Evolutionary conservation across 2,888 invertebrate species (phyloP).

Genomic region (Cryptocephalus moraei): DNA sequence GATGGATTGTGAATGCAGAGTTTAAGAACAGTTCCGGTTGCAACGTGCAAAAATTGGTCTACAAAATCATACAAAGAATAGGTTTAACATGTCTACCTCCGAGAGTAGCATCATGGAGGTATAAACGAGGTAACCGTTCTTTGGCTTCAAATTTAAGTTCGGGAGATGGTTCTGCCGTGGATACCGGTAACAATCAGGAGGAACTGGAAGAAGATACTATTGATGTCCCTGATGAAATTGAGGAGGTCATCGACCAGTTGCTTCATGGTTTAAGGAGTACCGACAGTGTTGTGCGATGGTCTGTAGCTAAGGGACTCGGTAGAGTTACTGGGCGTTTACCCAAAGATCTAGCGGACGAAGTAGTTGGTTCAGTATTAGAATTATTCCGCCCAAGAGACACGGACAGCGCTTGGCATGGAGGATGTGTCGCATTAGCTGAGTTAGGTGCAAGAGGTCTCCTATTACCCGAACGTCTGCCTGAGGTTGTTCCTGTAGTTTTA

Average conservation of each 20-base stretch:
- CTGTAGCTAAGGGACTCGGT: constrained; percentile 91
- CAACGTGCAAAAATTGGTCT: constrained; percentile 73
- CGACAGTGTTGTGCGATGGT: constrained; percentile 75
- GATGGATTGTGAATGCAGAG: constrained; percentile 62
- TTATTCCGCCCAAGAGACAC: constrained; percentile 61
- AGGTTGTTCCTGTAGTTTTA: constrained; percentile 69
- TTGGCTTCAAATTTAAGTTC: constrained; percentile 54
- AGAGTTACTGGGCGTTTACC: constrained; percentile 83
- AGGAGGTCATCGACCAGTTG: constrained; percentile 84
- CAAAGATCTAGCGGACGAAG: constrained; percentile 81
- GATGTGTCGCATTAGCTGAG: constrained; percentile 89
- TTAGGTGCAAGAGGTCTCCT: constrained; percentile 82
- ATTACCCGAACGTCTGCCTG: constrained; percentile 67
- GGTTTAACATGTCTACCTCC: constrained; percentile 77
- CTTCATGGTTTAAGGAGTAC: constrained; percentile 65
- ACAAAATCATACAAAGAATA: constrained; percentile 86
- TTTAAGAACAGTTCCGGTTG: constrained; percentile 65
- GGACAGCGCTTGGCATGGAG: constrained; percentile 92
- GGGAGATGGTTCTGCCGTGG: constrained; percentile 34
- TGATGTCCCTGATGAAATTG: constrained; percentile 64
- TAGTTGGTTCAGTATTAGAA: constrained; percentile 75
- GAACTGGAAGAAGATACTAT: constrained; percentile 39
- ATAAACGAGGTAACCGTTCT: constrained; percentile 69
- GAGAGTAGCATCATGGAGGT: constrained; percentile 80
- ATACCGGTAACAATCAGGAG: constrained; percentile 17